Percentiles rank a stretch among this genome's conserved stretches.
Conservation (phyloP, 1,140 invertebrate species). For the Lepidotrigona ventralis region DNA sequence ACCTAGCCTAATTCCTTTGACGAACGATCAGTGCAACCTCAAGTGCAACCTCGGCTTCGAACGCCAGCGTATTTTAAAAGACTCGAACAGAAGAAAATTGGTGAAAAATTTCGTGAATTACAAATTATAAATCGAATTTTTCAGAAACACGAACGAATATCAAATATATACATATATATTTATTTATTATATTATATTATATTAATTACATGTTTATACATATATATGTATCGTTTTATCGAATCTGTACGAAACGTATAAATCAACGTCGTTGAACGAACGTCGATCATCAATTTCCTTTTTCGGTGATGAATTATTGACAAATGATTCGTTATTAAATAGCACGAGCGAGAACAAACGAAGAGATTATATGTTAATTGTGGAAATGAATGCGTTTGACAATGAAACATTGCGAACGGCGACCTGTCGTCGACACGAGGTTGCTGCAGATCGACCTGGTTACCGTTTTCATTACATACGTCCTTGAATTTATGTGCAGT, state of each 20-base stretch:
- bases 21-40: no score
- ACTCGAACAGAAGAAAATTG: no score
- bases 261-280: not conserved
- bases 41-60: no score
- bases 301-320: not conserved
- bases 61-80: no score
- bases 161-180: no score
- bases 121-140: no score
- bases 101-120: no score
- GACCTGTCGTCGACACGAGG: slow-evolving; percentile 30
- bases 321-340: not conserved
- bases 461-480: slow-evolving; percentile 29
- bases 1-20: no score
- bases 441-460: slow-evolving; percentile 25
- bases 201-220: no score
- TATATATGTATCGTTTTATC: no score
- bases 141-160: no score
- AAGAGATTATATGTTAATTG: slow-evolving; percentile 12
- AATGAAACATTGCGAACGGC: slow-evolving; percentile 44
- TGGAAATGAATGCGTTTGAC: slow-evolving; percentile 31
- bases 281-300: not conserved
- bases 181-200: no score
- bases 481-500: slow-evolving; percentile 31
- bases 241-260: not conserved
- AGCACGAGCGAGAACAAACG: not conserved